A percentile compares a stretch with the other conserved stretches of the same genome.
Evolutionary conservation across 2,113 vertebrate genomes (phyloP).

Genomic region (Aviceda subcristata): DNA sequence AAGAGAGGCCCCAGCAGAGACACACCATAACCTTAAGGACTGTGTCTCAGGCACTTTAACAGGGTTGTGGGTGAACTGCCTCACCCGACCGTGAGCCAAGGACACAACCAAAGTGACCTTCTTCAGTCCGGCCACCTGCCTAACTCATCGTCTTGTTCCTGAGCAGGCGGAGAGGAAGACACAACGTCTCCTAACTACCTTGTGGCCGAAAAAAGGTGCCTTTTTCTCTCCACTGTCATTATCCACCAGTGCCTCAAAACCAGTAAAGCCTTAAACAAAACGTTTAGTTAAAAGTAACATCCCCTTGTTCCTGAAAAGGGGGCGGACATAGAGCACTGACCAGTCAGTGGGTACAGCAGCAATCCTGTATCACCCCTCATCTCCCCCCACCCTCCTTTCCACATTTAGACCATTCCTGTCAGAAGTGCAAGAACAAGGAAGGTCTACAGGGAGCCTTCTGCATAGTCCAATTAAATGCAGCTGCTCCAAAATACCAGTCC

Average conservation of each 20-base stretch:
- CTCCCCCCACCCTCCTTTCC: neutral
- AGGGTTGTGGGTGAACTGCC: neutral
- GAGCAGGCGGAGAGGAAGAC: neutral
- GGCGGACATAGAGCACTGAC: neutral
- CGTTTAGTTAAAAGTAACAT: neutral
- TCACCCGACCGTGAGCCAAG: neutral
- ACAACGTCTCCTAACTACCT: neutral
- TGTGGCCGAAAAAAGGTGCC: neutral
- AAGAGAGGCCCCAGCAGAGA: neutral
- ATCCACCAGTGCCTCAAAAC: neutral
- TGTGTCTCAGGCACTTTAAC: neutral
- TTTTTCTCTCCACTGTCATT: neutral
- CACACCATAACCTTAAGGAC: neutral
- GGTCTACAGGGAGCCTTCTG: neutral
- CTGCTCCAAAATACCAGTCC: neutral
- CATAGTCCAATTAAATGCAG: neutral
- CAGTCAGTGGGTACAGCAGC: neutral
- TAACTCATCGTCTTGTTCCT: neutral
- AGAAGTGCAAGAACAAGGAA: neutral
- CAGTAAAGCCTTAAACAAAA: neutral
- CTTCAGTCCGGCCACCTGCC: neutral
- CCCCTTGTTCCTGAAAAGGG: neutral
- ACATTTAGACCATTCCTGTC: neutral
- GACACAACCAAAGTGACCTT: neutral
- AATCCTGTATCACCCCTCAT: neutral